Evolutionary conservation across 1,140 invertebrate genomes (phyloP).

Genomic region (Neelides sp.): DNA sequence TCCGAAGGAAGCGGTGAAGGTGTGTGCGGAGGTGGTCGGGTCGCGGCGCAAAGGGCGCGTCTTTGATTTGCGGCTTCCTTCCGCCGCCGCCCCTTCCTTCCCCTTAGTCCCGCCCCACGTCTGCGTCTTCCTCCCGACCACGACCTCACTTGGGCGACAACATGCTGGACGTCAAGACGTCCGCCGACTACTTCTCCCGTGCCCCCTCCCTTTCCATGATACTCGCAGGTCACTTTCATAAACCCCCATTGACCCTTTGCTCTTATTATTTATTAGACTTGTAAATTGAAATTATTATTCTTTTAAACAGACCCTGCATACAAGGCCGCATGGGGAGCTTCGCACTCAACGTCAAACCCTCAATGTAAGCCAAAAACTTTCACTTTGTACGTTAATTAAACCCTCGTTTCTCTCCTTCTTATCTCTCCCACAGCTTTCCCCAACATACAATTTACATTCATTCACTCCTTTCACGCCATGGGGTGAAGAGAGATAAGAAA

Average conservation of each 20-base stretch:
- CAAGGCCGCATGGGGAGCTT: constrained; percentile 50
- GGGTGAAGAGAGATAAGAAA: too few relatives aligned
- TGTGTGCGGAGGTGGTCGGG: too few relatives aligned
- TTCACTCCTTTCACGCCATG: too few relatives aligned
- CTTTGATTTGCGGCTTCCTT: constrained; percentile 15
- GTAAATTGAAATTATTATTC: constrained; percentile 21
- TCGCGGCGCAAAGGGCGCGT: neutral
- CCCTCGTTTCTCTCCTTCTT: too few relatives aligned
- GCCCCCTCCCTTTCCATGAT: constrained; percentile 49
- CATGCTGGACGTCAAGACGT: constrained; percentile 51
- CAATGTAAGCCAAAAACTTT: constrained; percentile 37
- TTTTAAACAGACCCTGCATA: constrained; percentile 49
- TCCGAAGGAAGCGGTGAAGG: constrained; percentile 3
- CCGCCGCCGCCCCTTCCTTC: constrained; percentile 10
- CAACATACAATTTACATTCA: too few relatives aligned
- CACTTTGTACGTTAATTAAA: too few relatives aligned
- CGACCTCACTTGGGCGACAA: neutral
- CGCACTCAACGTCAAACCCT: constrained; percentile 44
- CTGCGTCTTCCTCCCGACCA: neutral
- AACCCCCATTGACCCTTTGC: neutral
- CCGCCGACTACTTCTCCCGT: constrained; percentile 46
- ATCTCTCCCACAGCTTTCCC: neutral
- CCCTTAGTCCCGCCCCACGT: neutral
- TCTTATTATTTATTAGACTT: constrained; percentile 6
- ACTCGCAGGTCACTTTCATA: constrained; percentile 43